Conservation (phyloP, 2,113 vertebrate species). For the Dissostichus mawsoni region DNA sequence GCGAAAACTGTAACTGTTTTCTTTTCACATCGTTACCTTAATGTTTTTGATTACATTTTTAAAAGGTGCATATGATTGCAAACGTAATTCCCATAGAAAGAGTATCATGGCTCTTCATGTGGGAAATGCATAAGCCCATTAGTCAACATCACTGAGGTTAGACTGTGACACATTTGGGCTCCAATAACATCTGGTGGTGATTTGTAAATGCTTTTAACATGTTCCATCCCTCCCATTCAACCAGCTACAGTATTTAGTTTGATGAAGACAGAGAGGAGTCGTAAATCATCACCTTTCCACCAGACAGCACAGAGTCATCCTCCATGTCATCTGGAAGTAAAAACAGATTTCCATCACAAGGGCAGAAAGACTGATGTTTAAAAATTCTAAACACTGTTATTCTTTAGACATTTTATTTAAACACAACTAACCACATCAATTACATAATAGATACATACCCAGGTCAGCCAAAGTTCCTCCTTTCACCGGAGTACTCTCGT, state of each 20-base stretch:
- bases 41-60: too few relatives aligned
- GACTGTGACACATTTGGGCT: neutral
- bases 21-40: too few relatives aligned
- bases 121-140: neutral
- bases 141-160: neutral
- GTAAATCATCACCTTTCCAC: conserved; percentile 88
- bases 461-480: conserved; percentile 93
- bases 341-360: neutral
- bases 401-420: neutral
- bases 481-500: conserved; percentile 93
- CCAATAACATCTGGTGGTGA: neutral
- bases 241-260: too few relatives aligned
- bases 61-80: neutral
- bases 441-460: conserved; percentile 79
- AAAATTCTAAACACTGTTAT: neutral
- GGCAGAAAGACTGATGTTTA: neutral
- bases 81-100: neutral
- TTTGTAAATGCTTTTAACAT: neutral
- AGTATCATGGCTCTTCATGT: neutral
- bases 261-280: too few relatives aligned
- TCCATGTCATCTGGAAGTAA: conserved; percentile 92
- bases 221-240: neutral
- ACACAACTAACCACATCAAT: conserved; percentile 1
- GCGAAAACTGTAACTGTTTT: too few relatives aligned
- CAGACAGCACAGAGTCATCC: conserved; percentile 91